phyloP scores from a whole-genome alignment of 2,888 invertebrate species.

The Cyaniris semiargus region DNA sequence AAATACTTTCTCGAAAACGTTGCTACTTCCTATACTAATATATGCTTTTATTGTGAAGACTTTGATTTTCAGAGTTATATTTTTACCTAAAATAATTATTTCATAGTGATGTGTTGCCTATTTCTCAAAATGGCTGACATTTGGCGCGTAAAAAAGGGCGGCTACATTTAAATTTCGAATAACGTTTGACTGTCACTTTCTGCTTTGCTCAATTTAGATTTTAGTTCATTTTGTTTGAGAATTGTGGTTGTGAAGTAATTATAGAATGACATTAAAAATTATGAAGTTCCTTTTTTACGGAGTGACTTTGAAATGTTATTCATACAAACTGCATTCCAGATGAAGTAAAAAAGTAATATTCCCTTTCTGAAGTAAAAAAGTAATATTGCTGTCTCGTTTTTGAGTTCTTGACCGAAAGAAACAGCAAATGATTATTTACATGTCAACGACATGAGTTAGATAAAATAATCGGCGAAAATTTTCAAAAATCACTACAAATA shows the following conservation, averaged over 20 bases:
- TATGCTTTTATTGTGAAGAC: constrained; percentile 22
- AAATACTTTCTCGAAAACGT: too few species aligned
- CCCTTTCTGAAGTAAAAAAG: background rate
- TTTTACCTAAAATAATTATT: constrained; percentile 11
- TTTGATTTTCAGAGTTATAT: background rate
- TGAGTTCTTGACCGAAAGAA: background rate
- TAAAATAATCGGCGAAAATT: too few species aligned
- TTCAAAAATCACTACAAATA: too few species aligned
- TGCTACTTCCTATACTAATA: too few species aligned
- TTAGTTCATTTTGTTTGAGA: constrained; percentile 51
- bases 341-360: background rate
- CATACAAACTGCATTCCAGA: constrained; percentile 41
- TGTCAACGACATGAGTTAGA: background rate
- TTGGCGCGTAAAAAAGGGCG: constrained; percentile 23
- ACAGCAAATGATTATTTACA: background rate
- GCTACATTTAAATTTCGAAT: constrained; percentile 49
- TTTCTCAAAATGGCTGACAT: background rate
- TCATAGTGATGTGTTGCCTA: constrained; percentile 24
- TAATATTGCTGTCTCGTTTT: background rate
- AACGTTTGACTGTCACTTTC: constrained; percentile 72
- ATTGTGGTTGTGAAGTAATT: constrained; percentile 74
- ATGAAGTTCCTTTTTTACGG: constrained; percentile 61
- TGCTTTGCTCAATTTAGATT: constrained; percentile 71
- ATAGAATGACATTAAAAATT: constrained; percentile 52
- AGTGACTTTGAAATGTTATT: constrained; percentile 74